Evolutionary conservation across 2,888 invertebrate genomes (phyloP).

Genomic region (Craniophora ligustri): DNA sequence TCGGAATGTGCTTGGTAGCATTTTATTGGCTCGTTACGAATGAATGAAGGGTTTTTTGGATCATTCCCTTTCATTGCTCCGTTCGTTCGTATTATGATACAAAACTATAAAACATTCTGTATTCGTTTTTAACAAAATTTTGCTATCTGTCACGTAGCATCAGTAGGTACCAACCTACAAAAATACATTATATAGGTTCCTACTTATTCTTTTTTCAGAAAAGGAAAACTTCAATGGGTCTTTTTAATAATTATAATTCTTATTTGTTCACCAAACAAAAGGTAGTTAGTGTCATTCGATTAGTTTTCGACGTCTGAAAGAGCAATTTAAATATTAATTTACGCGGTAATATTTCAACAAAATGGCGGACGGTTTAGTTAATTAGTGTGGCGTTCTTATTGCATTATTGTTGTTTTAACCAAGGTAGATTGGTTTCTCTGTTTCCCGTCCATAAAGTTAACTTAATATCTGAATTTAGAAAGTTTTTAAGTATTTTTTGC

Average conservation of each 20-base stretch:
- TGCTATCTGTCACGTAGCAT: neutral
- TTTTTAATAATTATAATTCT: constrained; percentile 59
- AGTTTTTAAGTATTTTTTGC: constrained; percentile 26
- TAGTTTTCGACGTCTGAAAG: constrained; percentile 81
- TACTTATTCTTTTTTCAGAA: constrained; percentile 39
- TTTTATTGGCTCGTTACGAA: constrained; percentile 42
- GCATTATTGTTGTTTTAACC: constrained; percentile 64
- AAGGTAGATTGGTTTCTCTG: constrained; percentile 57
- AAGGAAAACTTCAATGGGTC: constrained; percentile 50
- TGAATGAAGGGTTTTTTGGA: constrained; percentile 6
- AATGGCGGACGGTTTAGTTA: constrained; percentile 68
- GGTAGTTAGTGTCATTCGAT: constrained; percentile 70
- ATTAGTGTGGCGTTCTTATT: constrained; percentile 71
- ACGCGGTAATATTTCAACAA: constrained; percentile 74
- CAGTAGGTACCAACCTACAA: constrained; percentile 3
- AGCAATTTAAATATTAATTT: constrained; percentile 80
- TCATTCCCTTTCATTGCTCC: constrained; percentile 17
- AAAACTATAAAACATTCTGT: no score
- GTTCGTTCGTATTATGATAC: neutral
- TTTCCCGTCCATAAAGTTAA: constrained; percentile 38
- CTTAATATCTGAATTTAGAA: constrained; percentile 48
- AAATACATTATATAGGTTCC: neutral
- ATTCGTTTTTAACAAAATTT: neutral
- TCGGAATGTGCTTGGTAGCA: constrained; percentile 64
- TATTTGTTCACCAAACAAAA: constrained; percentile 63